Conservation (phyloP, 2,113 vertebrate species). For the Noctilio leporinus region DNA sequence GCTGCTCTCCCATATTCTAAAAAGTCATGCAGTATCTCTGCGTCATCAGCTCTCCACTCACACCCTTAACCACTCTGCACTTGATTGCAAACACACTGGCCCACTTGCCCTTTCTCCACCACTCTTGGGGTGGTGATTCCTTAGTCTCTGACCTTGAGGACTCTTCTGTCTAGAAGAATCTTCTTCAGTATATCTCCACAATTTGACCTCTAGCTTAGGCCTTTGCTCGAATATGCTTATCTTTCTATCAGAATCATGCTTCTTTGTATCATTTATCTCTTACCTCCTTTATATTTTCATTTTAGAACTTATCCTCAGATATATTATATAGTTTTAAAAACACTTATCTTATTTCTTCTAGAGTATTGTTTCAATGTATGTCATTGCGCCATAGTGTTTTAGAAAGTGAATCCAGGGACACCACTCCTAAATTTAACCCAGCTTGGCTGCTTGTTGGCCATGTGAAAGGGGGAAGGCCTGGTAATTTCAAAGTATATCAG, state of each 20-base stretch:
- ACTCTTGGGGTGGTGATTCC: too few relatives aligned
- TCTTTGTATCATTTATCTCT: neutral
- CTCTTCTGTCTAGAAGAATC: neutral
- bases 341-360: neutral
- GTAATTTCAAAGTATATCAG: neutral
- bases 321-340: neutral
- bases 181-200: neutral
- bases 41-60: neutral
- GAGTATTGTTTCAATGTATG: neutral
- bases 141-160: neutral
- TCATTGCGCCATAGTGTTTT: neutral
- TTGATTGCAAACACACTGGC: too few relatives aligned
- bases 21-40: neutral
- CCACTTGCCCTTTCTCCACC: neutral
- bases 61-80: neutral
- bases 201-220: neutral
- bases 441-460: neutral
- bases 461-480: neutral
- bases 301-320: neutral
- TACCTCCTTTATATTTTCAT: neutral
- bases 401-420: neutral
- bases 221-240: neutral
- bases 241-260: neutral
- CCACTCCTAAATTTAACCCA: neutral
- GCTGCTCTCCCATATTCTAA: neutral